phyloP scores from a whole-genome alignment of 2,113 vertebrate species.

The Heteronetta atricapilla region DNA sequence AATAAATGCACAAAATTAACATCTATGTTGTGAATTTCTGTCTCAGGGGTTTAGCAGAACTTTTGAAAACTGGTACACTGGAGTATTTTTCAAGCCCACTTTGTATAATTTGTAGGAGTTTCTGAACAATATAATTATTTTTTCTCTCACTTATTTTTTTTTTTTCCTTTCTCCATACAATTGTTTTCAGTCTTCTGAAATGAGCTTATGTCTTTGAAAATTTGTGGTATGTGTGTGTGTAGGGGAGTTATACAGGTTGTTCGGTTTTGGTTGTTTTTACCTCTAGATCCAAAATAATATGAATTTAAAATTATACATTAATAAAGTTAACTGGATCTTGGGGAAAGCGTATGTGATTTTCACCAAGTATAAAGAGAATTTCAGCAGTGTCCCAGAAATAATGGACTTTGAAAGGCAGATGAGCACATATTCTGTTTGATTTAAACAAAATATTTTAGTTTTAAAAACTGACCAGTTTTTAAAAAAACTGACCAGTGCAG shows the following conservation, averaged over 20 bases:
- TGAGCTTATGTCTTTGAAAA: background rate
- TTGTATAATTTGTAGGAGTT: background rate
- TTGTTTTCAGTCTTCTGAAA: background rate
- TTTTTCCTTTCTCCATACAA: background rate
- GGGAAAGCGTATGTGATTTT: background rate
- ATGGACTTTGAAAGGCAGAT: background rate
- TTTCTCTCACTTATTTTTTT: too few relatives aligned
- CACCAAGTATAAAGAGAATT: background rate
- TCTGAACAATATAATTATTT: background rate
- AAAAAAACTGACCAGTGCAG: background rate
- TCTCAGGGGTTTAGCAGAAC: background rate
- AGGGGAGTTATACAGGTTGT: background rate
- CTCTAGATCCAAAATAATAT: background rate
- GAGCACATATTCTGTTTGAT: background rate
- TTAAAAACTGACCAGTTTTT: background rate
- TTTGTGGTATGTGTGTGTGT: background rate
- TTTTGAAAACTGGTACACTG: background rate
- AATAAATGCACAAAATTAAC: background rate
- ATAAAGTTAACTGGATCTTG: background rate
- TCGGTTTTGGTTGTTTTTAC: background rate
- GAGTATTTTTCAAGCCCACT: background rate
- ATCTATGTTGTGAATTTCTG: background rate
- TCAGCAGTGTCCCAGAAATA: background rate
- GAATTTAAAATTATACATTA: background rate
- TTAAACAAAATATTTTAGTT: background rate